A percentile compares a stretch with the other conserved stretches of the same genome.
phyloP scores from a whole-genome alignment of 1,140 invertebrate genomes.

The Glossosoma conforme region DNA sequence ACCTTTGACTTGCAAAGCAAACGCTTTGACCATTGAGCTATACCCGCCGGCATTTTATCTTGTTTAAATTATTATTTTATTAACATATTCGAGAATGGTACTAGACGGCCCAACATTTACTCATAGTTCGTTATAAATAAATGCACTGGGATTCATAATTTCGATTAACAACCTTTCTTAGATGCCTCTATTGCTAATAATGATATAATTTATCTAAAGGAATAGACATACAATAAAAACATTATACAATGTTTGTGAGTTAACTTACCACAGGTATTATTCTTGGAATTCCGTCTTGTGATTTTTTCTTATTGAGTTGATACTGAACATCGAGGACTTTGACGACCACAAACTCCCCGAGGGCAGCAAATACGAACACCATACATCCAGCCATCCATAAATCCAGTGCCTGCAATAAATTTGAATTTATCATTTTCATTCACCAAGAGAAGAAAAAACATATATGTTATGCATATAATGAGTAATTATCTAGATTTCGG shows the following conservation, averaged over 20 bases:
- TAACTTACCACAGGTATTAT: slow-evolving; percentile 59
- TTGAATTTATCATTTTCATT: no score
- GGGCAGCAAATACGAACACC: slow-evolving; percentile 77
- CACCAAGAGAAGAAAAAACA: no score
- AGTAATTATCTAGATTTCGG: no score
- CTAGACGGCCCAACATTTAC: no score
- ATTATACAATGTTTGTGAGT: not conserved
- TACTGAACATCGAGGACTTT: slow-evolving; percentile 71
- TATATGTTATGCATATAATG: no score
- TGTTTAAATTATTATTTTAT: no score
- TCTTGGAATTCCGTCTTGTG: slow-evolving; percentile 47
- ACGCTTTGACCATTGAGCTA: no score
- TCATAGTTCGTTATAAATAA: not conserved
- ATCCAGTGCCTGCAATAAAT: slow-evolving; percentile 73
- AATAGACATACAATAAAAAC: slow-evolving; percentile 5
- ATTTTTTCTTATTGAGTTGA: slow-evolving; percentile 54
- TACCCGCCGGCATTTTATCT: no score
- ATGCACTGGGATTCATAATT: not conserved
- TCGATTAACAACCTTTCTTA: no score
- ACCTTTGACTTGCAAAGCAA: no score
- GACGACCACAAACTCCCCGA: slow-evolving; percentile 81
- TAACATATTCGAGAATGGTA: no score
- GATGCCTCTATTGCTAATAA: no score
- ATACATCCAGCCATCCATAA: slow-evolving; percentile 86
- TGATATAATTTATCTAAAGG: not conserved